Evolutionary conservation across 2,888 invertebrate species (phyloP), one percentile per base, ranked within the genome.

Genomic region (Tipula lateralis): DNA sequence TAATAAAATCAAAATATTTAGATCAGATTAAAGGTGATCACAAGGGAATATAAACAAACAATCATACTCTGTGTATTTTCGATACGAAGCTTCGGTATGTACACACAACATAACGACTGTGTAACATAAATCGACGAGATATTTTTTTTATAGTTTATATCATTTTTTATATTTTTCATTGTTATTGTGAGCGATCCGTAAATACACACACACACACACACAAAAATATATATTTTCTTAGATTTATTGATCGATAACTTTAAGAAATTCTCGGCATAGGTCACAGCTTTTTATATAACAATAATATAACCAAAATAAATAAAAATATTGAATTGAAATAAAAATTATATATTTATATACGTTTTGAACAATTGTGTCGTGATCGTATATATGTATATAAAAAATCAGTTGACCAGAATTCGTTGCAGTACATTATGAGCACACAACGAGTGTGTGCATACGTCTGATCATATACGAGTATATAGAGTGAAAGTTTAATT

Each of bases 91-190:
- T 66, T 3, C 66, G 66, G 66, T 66, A 66, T 66, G 66, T 24
- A 66, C 66, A 66, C 66, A 66, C 66, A 66, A 66, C 66, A 66
- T 66, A 66, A 66, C 66, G 66, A 66, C 66, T 66, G 66, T 66
- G 66, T 66, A 66, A 66, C 66, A 66, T 66, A 12, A 66, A 66
- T 66, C 66, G 66, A 24, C 66, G 66, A 66, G 66, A 24, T 66
- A 9, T 66, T 24, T 66, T 66, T 44, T 24, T 24, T n/a, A n/a
- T n/a, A n/a, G n/a, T n/a, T n/a, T n/a, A n/a, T n/a, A n/a, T n/a
- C n/a, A n/a, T n/a, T 24, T 66, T 24, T 66, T 66, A 66, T 24
- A 24, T 24, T n/a, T n/a, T 66, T 24, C 66, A 66, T 66, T 66
- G 66, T 66, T 66, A 24, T 66, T 66, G 66, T 66, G 66, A 66